Conservation (phyloP, 1,140 invertebrate genomes). For the Papilio aristodemus region DNA sequence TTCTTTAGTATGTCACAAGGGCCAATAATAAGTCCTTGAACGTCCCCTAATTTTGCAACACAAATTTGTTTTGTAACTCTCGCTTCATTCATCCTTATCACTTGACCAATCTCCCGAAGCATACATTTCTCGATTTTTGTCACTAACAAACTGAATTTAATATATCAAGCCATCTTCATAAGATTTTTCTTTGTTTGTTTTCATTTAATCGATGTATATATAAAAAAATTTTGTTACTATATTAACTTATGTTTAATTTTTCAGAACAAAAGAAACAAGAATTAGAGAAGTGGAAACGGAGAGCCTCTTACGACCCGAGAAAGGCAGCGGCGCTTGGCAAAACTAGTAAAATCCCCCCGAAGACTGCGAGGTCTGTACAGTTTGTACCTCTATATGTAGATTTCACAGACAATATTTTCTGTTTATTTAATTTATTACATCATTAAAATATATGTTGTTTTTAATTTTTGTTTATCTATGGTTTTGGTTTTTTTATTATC, state of each 20-base stretch:
- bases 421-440: conserved; percentile 30
- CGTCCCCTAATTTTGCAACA: too few relatives aligned
- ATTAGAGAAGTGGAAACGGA: conserved; percentile 94
- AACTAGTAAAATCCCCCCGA: conserved; percentile 90
- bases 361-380: conserved; percentile 81
- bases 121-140: too few relatives aligned
- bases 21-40: too few relatives aligned
- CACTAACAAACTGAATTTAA: too few relatives aligned
- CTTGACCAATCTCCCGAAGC: too few relatives aligned
- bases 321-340: conserved; percentile 93
- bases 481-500: conserved; percentile 13
- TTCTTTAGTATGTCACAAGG: too few relatives aligned
- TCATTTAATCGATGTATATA: too few relatives aligned
- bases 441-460: conserved; percentile 31
- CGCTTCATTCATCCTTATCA: too few relatives aligned
- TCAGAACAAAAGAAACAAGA: conserved; percentile 88
- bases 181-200: too few relatives aligned
- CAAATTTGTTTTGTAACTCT: too few relatives aligned
- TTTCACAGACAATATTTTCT: conserved; percentile 10
- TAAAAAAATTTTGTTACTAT: not conserved
- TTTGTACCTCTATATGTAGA: not conserved
- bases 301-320: conserved; percentile 95
- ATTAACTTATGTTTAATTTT: conserved; percentile 36
- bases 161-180: too few relatives aligned
- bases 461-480: conserved; percentile 13